Base-by-base conservation (phyloP, 2,113 vertebrate species). In the Paralichthys olivaceus region DNA sequence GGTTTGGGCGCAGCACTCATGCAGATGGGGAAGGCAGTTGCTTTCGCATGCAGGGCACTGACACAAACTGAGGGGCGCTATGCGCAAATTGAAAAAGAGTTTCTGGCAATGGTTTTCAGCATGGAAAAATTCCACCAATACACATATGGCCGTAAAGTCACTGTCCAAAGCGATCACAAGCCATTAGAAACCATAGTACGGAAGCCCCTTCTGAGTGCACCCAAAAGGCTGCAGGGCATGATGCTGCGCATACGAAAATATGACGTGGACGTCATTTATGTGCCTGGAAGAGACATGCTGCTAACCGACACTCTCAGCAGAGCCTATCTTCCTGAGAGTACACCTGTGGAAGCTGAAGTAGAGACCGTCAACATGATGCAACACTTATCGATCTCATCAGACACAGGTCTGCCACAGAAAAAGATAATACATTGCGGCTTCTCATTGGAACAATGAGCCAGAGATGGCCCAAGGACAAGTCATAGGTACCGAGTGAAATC, bases 181-280 rank as follows among this genome's bases (percentile, higher is more conserved):
- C 69, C 25, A 0, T 3, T 79, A 1, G 49, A 74, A 7, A 64
- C 13, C 6, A 80, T 69, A 4, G 13, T 43, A 2, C 19, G 7
- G 9, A 81, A 80, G 3, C 51, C 58, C 3, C 23, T 75, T 7
- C 17, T 80, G 14, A 57, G 58, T 23, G 28, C 29, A 28, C 64
- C 40, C 1, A 75, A 75, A 32, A 54, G 62, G n/a, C 69, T 67
- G 2, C 57, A 69, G 7, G 7, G 60, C 5, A 81, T 81, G 79
- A 4, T 77, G 14, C 55, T 81, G 1, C 22, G 47, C 12, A 17
- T 77, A 2, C 72, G 72, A 1, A 45, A 57, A 4, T 77, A 67
- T 40, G 55, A 72, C 12, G 0, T 75, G 1, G 37, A 65, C 76
- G 79, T 12, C 0, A 17, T 23, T 3, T 69, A 56, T 69, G 57